phyloP scores from a whole-genome alignment of 2,113 vertebrate genomes.

The Mionectes macconnelli region DNA sequence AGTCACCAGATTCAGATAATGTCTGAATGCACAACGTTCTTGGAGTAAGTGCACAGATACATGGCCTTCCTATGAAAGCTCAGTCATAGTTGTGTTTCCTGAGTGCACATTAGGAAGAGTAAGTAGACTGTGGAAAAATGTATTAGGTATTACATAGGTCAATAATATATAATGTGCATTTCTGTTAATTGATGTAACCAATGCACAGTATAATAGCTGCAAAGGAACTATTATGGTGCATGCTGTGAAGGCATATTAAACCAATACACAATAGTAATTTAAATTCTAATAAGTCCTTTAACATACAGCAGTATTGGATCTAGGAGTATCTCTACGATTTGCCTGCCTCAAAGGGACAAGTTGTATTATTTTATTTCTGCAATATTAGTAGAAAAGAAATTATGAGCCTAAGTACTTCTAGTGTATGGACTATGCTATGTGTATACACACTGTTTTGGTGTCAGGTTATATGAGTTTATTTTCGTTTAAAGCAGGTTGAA shows the following conservation, averaged over 20 bases:
- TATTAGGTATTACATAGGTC: constrained; percentile 36
- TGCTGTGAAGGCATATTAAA: constrained; percentile 71
- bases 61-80: background rate
- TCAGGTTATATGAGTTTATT: background rate
- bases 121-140: constrained; percentile 41
- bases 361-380: background rate
- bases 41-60: background rate
- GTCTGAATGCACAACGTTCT: background rate
- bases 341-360: constrained; percentile 6
- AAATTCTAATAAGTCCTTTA: constrained; percentile 58
- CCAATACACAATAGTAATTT: constrained; percentile 51
- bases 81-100: background rate
- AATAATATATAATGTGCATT: constrained; percentile 49
- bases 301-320: background rate
- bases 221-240: constrained; percentile 29
- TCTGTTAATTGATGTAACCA: constrained; percentile 67
- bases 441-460: background rate
- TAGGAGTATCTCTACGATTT: background rate
- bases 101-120: constrained; percentile 39
- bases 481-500: background rate
- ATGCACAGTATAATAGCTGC: constrained; percentile 41
- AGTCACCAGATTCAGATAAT: background rate
- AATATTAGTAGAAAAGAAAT: background rate
- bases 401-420: background rate
- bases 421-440: background rate